These are phyloP conservation scores for Dromaius novaehollandiae DNA, from an alignment of 2,113 vertebrate species.

Conservation along the genomic window DNA sequence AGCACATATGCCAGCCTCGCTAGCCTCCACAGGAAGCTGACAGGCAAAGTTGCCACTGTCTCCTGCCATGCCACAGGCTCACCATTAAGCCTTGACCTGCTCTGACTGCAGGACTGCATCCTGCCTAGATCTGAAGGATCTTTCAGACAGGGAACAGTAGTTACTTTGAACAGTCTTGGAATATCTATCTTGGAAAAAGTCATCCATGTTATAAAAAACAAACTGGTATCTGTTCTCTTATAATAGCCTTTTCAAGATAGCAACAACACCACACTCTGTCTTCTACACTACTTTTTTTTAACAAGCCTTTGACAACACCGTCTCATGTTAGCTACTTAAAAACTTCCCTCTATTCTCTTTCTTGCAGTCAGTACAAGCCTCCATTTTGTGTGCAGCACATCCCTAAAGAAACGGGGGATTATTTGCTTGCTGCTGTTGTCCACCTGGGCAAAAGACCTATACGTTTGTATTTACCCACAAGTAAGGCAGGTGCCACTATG, in stretches of 20 bases:
- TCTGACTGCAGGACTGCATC: background rate
- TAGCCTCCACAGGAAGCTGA: background rate
- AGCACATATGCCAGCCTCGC: background rate
- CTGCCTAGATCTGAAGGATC: background rate
- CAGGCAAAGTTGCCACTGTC: background rate
- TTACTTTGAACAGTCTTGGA: background rate
- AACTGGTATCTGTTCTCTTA: background rate
- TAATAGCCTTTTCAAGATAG: background rate
- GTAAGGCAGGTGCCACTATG: background rate
- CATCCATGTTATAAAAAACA: background rate
- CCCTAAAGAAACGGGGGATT: background rate
- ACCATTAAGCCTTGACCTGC: background rate
- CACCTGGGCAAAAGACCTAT: background rate
- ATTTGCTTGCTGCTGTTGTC: background rate
- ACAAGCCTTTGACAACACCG: background rate
- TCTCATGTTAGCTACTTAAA: background rate
- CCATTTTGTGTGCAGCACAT: background rate
- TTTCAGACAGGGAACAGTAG: conserved; percentile 1
- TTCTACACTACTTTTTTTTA: background rate
- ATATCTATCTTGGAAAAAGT: background rate
- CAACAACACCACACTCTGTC: background rate
- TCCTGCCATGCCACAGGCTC: background rate
- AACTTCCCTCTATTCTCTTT: background rate
- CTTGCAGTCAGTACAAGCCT: background rate
- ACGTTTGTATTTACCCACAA: background rate